Evolutionary conservation across 2,113 vertebrate species (phyloP).

Genomic region (Perognathus longimembris): DNA sequence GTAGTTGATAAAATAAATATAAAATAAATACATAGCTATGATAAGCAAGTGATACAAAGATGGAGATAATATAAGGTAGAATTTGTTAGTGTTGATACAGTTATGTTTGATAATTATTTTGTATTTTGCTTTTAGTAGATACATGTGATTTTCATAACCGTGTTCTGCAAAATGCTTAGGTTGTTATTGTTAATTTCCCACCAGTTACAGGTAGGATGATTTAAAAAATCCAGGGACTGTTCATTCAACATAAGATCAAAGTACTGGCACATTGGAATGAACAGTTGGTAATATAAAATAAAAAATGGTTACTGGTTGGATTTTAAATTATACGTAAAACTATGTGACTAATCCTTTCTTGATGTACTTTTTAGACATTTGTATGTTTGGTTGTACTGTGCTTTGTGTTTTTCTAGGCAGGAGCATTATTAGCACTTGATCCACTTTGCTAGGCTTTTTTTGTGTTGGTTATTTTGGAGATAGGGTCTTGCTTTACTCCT

Average conservation of each 20-base stretch:
- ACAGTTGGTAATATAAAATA: slow-evolving; percentile 15
- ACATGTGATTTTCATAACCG: slow-evolving; percentile 7
- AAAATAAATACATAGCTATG: not conserved
- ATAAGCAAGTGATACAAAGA: not conserved
- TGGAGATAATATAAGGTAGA: slow-evolving; percentile 15
- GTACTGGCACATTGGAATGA: slow-evolving; percentile 20
- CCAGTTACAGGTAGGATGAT: not conserved
- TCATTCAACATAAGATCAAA: not conserved
- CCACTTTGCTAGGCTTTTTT: too few species aligned
- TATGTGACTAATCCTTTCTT: not conserved
- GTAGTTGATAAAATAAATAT: slow-evolving; percentile 8
- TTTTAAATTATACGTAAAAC: slow-evolving; percentile 53
- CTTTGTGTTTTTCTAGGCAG: too few species aligned
- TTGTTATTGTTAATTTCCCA: slow-evolving; percentile 46
- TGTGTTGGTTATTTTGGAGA: too few species aligned
- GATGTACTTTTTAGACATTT: not conserved
- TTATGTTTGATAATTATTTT: slow-evolving; percentile 1
- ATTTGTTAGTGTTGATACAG: not conserved
- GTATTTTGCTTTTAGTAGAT: not conserved
- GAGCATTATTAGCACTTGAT: too few species aligned
- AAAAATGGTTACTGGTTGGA: slow-evolving; percentile 7
- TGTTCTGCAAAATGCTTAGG: slow-evolving; percentile 36
- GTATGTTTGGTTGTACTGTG: too few species aligned
- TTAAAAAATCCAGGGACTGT: slow-evolving; percentile 20
- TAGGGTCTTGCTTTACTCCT: too few species aligned